Evolutionary conservation across 2,113 vertebrate genomes (phyloP).

Genomic region (Pomatorhinus ruficollis): DNA sequence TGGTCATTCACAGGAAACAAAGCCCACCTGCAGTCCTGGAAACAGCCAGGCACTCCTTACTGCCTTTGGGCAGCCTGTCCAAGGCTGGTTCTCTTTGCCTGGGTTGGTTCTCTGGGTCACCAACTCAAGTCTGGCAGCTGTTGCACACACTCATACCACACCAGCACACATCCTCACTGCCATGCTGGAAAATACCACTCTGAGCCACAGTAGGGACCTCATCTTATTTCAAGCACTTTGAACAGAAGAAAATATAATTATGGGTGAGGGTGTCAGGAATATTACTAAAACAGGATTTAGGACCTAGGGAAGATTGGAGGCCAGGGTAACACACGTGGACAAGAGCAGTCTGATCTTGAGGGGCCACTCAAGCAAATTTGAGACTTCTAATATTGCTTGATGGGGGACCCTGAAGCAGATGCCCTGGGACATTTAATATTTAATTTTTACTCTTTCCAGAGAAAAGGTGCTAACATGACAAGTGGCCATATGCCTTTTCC

Average conservation of each 20-base stretch:
- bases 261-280: background rate
- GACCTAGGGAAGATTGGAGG: background rate
- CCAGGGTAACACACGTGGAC: rapidly evolving
- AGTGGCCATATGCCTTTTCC: rapidly evolving
- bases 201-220: background rate
- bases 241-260: background rate
- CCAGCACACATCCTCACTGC: background rate
- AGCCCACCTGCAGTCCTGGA: background rate
- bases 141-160: background rate
- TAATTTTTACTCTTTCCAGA: background rate
- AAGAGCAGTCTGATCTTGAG: background rate
- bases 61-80: background rate
- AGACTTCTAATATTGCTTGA: background rate
- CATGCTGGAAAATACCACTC: background rate
- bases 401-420: background rate
- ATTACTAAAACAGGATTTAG: background rate
- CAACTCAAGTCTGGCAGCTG: background rate
- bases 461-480: background rate
- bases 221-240: background rate
- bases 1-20: background rate
- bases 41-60: background rate
- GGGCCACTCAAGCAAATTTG: background rate
- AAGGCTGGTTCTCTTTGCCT: background rate
- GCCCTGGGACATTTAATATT: background rate
- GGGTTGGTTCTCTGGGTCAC: background rate